A percentile compares a stretch with the other conserved stretches of the same genome.
These are phyloP conservation scores for Zaprionus lachaisei DNA, from an alignment of 1,140 invertebrate species.

Conservation along the genomic window DNA sequence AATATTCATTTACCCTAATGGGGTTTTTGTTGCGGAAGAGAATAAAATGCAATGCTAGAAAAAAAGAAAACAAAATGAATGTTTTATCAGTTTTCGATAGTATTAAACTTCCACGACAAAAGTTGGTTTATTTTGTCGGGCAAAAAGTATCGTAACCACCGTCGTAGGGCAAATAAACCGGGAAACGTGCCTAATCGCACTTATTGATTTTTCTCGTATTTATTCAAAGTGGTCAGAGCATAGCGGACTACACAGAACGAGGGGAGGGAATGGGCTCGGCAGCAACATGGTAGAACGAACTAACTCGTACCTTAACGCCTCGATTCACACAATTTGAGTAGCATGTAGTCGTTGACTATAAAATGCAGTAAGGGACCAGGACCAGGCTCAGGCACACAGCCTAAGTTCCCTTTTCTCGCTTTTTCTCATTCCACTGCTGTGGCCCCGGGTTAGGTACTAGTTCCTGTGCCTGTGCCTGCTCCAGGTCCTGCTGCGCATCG, in stretches of 20 bases:
- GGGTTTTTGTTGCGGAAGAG: constrained; percentile 57
- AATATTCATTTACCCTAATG: constrained; percentile 53
- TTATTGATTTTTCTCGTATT: constrained; percentile 80
- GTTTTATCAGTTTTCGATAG: constrained; percentile 24
- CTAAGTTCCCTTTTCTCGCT: constrained; percentile 5
- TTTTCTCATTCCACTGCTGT: background rate
- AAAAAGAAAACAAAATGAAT: constrained; percentile 13
- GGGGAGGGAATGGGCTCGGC: constrained; percentile 1
- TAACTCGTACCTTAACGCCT: constrained; percentile 83
- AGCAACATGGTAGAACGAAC: constrained; percentile 77
- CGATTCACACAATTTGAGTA: constrained; percentile 82
- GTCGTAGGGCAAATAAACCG: constrained; percentile 72
- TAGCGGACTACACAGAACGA: constrained; percentile 8
- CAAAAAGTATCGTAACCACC: constrained; percentile 36
- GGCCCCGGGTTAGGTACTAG: constrained; percentile 2
- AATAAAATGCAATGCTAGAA: constrained; percentile 21
- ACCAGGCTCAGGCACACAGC: constrained; percentile 10
- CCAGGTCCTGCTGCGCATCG: constrained; percentile 24
- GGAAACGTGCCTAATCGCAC: constrained; percentile 79
- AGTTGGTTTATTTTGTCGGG: background rate
- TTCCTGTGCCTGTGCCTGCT: constrained; percentile 13
- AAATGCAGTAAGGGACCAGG: constrained; percentile 62
- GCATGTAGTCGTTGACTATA: constrained; percentile 75
- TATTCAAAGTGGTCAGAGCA: constrained; percentile 62
- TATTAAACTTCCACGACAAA: constrained; percentile 13